Evolutionary conservation across 2,113 vertebrate genomes (phyloP), one percentile per base, ranked within the genome.

Genomic region (Ceratotherium simum): DNA sequence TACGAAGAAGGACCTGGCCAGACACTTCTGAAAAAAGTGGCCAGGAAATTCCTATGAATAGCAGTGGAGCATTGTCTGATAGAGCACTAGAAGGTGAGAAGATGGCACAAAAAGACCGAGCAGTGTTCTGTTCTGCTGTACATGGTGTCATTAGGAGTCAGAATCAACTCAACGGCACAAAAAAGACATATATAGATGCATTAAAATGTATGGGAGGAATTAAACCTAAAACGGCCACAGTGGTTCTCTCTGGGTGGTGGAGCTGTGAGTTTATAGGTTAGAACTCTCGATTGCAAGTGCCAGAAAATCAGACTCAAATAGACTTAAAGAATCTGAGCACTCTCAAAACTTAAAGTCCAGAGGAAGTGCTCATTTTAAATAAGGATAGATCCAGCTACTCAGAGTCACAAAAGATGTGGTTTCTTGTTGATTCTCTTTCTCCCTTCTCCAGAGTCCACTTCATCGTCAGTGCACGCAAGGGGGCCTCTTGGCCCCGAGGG

Each of bases 341-440:
- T 58, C 14, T 73, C 20, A 6, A 33, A 70, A 46, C 13, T 18
- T 16, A 21, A 29, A 58, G 17, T 65, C 76, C 39, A 72, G 80
- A 64, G 65, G 27, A 20, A 25, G 4, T 54, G 51, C 51, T 54
- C 14, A 54, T 54, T 54, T 54, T 54, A 54, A 54, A 14, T 54
- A 54, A 78, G 58, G 65, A 10, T 36, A 3, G 2, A 0, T 3
- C 36, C 31, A 6, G 25, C 36, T n/a, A 17, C 80, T 70, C 1
- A 0, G 27, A 1, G 33, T 31, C 84, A 12, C n/a, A n/a, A 8
- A 0, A 46, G 51, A 10, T 5, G 6, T 20, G n/a, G 8, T 13
- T 73, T 33, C 89, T 42, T 12, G 5, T 56, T 16, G 29, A 42
- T 23, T 85, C 76, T n/a, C 20, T n/a, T 31, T 56, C 25, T 33